phyloP scores from a whole-genome alignment of 1,140 invertebrate species.

The Capitella teleta region DNA sequence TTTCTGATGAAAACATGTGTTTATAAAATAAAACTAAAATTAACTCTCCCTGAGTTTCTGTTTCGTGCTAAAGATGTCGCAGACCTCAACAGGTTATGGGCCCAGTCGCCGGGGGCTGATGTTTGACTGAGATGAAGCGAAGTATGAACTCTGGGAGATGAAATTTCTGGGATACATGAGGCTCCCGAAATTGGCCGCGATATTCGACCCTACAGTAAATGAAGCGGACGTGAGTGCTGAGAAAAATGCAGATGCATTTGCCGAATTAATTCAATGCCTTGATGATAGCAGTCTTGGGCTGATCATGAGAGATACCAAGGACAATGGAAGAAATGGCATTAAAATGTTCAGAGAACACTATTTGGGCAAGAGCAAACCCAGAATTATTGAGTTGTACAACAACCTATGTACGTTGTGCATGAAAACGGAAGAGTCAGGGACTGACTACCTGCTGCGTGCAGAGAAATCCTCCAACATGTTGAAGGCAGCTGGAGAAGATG shows the following conservation, averaged over 20 bases:
- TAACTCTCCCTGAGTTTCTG: no score
- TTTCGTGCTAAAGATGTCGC: no score
- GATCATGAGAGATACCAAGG: slow-evolving; percentile 13
- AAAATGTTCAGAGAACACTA: slow-evolving; percentile 13
- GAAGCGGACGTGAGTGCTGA: slow-evolving; percentile 2
- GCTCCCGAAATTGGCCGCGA: slow-evolving; percentile 10
- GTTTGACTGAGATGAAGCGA: slow-evolving; percentile 15
- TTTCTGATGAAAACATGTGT: no score
- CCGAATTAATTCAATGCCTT: slow-evolving; percentile 13
- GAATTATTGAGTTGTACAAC: slow-evolving; percentile 14
- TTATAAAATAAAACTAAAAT: no score
- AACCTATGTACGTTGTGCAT: slow-evolving; percentile 13
- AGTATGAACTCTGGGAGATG: slow-evolving; percentile 16
- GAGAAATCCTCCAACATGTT: slow-evolving; percentile 13
- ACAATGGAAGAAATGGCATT: slow-evolving; percentile 14
- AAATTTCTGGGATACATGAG: slow-evolving; percentile 14
- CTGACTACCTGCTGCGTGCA: slow-evolving; percentile 15
- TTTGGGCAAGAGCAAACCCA: slow-evolving; percentile 10
- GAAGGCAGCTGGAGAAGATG: slow-evolving; percentile 9
- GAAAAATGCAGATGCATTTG: slow-evolving; percentile 14
- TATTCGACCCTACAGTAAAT: no score
- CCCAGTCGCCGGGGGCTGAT: slow-evolving; percentile 2
- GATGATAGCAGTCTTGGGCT: slow-evolving; percentile 14
- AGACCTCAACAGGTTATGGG: slow-evolving; percentile 16
- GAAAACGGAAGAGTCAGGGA: slow-evolving; percentile 5